A percentile compares a stretch with the other conserved stretches of the same genome.
These are phyloP conservation scores for Helicoverpa armigera DNA, from an alignment of 1,140 invertebrate species.

Conservation along the genomic window DNA sequence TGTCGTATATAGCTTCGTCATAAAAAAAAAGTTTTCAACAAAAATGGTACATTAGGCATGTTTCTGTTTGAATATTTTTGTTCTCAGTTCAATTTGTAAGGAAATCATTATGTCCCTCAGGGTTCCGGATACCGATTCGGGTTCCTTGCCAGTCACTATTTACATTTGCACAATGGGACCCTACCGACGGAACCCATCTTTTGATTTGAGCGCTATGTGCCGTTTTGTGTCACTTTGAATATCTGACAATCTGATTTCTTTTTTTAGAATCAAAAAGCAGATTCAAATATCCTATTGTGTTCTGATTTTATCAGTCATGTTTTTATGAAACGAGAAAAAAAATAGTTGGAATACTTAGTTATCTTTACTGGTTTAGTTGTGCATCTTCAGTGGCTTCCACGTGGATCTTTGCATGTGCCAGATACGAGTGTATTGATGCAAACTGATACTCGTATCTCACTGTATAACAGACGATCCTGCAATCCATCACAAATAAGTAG, in stretches of 20 bases:
- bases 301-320: background rate
- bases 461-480: slow-evolving; percentile 10
- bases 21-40: slow-evolving; percentile 40
- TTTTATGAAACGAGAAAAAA: too few relatives aligned
- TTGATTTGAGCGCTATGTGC: slow-evolving; percentile 25
- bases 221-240: slow-evolving; percentile 6
- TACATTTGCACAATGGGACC: slow-evolving; percentile 52
- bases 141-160: slow-evolving; percentile 34
- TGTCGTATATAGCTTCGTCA: slow-evolving; percentile 20
- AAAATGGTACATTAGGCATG: slow-evolving; percentile 25
- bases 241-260: background rate
- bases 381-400: background rate
- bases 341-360: too few relatives aligned
- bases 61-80: slow-evolving; percentile 38
- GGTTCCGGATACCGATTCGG: slow-evolving; percentile 7
- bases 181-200: slow-evolving; percentile 42
- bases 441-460: slow-evolving; percentile 7
- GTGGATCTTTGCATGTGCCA: background rate
- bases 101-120: slow-evolving; percentile 33
- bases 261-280: background rate
- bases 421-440: background rate
- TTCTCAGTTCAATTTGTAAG: slow-evolving; percentile 22
- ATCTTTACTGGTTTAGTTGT: background rate
- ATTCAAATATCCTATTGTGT: background rate
- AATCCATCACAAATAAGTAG: slow-evolving; percentile 31